Evolutionary conservation across 64 coral and sea anemone genomes (phyloP), one percentile per base, ranked within the genome.

Genomic region (Anthopleura sola): DNA sequence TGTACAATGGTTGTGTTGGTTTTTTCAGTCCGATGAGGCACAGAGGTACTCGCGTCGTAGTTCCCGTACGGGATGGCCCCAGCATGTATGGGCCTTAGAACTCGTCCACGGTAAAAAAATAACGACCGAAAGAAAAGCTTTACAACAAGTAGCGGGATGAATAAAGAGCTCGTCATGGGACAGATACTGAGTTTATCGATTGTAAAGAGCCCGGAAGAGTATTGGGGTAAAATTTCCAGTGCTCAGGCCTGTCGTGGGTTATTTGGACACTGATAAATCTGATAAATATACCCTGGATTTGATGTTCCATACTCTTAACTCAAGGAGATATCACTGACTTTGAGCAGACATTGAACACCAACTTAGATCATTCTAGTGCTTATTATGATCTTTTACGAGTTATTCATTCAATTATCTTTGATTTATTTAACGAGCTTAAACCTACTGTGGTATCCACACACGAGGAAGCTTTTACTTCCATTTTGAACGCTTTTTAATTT

Each of bases 21-120:
- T 18, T 78, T 60, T 78, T 21, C 68, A 90, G 88, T 57, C 34
- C 10, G 66, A 74, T 84, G 88, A 90, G n/a, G 81, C 68, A 55
- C 80, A 84, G 89, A 62, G 84, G n/a, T 36, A 14, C 48, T 60
- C 55, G 36, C 89, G 84, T 49, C 83, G 89, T 24, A 91, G 89
- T 58, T 86, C 83, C 6, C 82, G 89, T 54, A 91, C 89, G 34
- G 89, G 89, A 86, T 91, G 89, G 89, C 89, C 89, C 17, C 89
- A 91, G 37, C 89, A 91, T 20, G 89, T 91, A 37, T 91, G 89
- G 89, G 89, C 89, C 34, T 82, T 91, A 28, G 89, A 91, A 37
- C 75, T 91, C 5, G 40, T 86, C 19, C 82, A 83, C 32, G 82
- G 82, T 19, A 79, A 38, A 79, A 79, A 38, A 17, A 20, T 31